Conservation (phyloP, 2,888 invertebrate species). For the Gnatocerus cornutus region DNA sequence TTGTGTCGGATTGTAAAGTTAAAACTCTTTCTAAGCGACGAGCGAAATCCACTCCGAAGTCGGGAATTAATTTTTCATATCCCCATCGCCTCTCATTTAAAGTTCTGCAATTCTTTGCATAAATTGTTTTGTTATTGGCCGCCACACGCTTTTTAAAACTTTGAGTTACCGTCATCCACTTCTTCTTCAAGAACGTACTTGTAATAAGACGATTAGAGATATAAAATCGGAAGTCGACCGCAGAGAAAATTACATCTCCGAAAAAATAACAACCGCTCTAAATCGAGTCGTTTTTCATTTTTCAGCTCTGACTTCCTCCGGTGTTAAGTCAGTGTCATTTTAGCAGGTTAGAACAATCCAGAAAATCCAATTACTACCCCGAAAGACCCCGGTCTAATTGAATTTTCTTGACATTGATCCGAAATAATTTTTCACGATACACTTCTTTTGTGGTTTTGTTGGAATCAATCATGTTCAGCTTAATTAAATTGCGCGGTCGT, state of each 20-base stretch:
- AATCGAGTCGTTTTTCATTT: background rate
- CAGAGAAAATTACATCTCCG: conserved; percentile 1
- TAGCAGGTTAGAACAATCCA: conserved; percentile 12
- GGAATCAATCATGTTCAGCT: background rate
- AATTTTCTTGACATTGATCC: conserved; percentile 17
- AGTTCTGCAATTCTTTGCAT: too few species aligned
- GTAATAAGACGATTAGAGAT: conserved; percentile 12
- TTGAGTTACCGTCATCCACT: too few species aligned
- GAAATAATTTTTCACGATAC: conserved; percentile 29
- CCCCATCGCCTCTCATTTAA: too few species aligned
- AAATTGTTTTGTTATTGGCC: too few species aligned
- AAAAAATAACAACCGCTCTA: background rate
- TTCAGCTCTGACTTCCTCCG: background rate
- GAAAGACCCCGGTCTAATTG: conserved; percentile 25
- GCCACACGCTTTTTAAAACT: too few species aligned
- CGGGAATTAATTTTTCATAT: too few species aligned
- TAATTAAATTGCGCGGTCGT: conserved; percentile 14
- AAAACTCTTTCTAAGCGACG: too few species aligned
- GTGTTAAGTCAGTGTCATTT: background rate
- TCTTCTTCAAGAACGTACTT: conserved; percentile 13
- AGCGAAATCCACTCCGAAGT: too few species aligned
- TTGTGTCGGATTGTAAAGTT: too few species aligned
- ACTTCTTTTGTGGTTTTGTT: background rate
- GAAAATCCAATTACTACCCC: conserved; percentile 24
- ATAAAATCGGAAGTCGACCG: background rate